phyloP scores from a whole-genome alignment of 1,140 invertebrate genomes.

The Penaeus chinensis region DNA sequence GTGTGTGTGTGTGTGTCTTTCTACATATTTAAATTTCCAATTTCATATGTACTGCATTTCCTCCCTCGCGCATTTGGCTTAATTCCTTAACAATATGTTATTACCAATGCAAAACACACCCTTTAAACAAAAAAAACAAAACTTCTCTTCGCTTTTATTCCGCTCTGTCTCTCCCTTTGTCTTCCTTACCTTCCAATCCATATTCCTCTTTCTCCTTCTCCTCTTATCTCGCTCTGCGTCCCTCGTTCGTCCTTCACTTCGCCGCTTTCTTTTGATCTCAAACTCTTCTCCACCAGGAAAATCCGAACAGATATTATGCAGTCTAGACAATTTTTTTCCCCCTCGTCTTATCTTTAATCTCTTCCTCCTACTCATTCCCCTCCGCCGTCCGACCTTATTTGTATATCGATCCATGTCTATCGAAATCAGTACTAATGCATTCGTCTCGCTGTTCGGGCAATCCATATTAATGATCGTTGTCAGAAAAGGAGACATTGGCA shows the following conservation, averaged over 20 bases:
- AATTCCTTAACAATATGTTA: too few species aligned
- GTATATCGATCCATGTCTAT: not conserved
- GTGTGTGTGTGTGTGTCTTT: not conserved
- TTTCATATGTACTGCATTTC: not conserved
- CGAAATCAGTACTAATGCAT: too few species aligned
- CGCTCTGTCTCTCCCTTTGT: not conserved
- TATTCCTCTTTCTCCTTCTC: conserved; percentile 17
- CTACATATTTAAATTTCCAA: not conserved
- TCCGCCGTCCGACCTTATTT: not conserved
- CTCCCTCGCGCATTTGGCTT: not conserved
- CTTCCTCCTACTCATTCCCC: not conserved
- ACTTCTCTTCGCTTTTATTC: not conserved
- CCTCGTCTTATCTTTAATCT: not conserved
- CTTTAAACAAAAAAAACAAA: too few species aligned
- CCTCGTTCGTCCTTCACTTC: not conserved
- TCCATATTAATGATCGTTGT: too few species aligned
- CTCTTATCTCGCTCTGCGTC: not conserved
- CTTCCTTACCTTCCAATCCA: not conserved
- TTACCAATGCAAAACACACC: too few species aligned
- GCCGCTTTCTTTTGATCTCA: not conserved
- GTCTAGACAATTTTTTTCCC: not conserved
- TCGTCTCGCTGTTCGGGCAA: too few species aligned
- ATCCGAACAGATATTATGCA: not conserved
- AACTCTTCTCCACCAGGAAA: not conserved
- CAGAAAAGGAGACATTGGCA: too few species aligned